Conservation (phyloP, 2,113 vertebrate species). For the Rana temporaria region DNA sequence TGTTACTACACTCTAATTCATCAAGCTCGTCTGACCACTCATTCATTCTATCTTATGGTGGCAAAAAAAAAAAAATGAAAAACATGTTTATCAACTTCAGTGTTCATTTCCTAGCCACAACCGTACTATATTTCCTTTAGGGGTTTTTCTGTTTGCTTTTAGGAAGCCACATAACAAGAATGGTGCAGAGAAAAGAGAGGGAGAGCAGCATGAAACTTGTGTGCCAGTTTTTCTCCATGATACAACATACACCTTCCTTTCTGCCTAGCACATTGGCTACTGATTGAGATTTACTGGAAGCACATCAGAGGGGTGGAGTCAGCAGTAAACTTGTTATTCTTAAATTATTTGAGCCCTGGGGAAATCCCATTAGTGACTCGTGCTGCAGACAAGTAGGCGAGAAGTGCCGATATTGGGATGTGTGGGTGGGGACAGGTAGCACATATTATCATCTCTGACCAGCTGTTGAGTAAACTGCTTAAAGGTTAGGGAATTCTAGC, state of each 20-base stretch:
- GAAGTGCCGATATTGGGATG: slow-evolving; percentile 61
- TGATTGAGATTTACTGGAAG: slow-evolving; percentile 64
- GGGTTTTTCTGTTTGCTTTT: slow-evolving; percentile 23
- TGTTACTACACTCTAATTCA: no score
- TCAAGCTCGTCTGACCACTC: neutral
- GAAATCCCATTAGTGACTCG: slow-evolving; percentile 73
- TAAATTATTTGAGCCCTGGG: slow-evolving; percentile 70
- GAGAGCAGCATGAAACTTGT: neutral
- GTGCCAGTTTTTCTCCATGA: neutral
- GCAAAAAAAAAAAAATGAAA: neutral
- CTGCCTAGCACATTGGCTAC: slow-evolving; percentile 34
- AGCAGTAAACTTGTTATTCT: slow-evolving; percentile 53
- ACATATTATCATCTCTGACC: slow-evolving; percentile 34
- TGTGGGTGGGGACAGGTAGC: slow-evolving; percentile 75
- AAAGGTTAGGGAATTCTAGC: slow-evolving; percentile 55
- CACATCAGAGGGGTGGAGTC: slow-evolving; percentile 51
- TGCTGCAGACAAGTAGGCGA: slow-evolving; percentile 59
- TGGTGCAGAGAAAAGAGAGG: neutral
- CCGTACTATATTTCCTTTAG: slow-evolving; percentile 38
- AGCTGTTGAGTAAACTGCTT: slow-evolving; percentile 41
- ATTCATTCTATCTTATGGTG: neutral
- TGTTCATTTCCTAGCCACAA: slow-evolving; percentile 43
- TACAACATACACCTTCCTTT: slow-evolving; percentile 11
- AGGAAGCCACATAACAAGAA: neutral
- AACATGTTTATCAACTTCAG: slow-evolving; percentile 33